Conservation (phyloP, 2,888 invertebrate genomes). For the Psylliodes chrysocephalus region DNA sequence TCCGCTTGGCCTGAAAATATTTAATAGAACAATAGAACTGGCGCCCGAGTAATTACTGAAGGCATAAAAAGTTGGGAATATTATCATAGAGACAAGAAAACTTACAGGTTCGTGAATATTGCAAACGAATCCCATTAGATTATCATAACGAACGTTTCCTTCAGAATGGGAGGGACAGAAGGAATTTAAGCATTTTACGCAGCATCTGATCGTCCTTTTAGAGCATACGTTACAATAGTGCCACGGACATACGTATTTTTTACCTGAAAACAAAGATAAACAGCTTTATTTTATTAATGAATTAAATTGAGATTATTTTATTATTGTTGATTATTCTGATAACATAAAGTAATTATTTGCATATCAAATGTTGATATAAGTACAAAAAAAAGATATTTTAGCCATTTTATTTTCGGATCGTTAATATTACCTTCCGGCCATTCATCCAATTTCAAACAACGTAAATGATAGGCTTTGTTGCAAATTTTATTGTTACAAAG, state of each 20-base stretch:
- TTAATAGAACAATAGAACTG: no score
- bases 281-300: no score
- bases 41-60: no score
- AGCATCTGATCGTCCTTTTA: constrained; percentile 61
- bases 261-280: constrained; percentile 44
- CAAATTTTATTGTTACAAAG: constrained; percentile 60
- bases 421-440: constrained; percentile 59
- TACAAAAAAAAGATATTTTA: no score
- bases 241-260: constrained; percentile 61
- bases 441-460: constrained; percentile 57
- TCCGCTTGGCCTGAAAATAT: constrained; percentile 7
- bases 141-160: constrained; percentile 59
- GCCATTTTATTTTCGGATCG: no score
- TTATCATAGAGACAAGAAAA: no score
- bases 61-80: no score
- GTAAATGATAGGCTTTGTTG: constrained; percentile 59
- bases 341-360: no score
- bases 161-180: constrained; percentile 62
- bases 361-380: no score
- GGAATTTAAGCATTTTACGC: constrained; percentile 60
- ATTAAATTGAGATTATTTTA: no score
- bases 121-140: constrained; percentile 58
- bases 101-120: constrained; percentile 56
- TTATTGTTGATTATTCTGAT: no score
- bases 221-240: constrained; percentile 62